Conservation (phyloP, 1,140 invertebrate genomes). For the Apis laboriosa region DNA sequence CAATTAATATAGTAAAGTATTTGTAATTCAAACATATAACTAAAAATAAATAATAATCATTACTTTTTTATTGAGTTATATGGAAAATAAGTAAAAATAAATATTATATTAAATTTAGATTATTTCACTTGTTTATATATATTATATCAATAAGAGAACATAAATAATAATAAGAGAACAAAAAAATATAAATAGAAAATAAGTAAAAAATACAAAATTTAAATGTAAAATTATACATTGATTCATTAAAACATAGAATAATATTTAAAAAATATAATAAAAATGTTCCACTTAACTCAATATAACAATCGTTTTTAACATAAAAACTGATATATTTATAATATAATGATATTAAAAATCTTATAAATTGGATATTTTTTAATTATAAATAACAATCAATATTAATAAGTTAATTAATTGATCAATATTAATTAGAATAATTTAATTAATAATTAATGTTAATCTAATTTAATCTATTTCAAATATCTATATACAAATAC, state of each 20-base stretch:
- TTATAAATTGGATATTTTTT: slow-evolving; percentile 3
- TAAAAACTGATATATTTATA: background rate
- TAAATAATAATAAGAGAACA: background rate
- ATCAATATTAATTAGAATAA: slow-evolving; percentile 18
- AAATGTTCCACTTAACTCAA: background rate
- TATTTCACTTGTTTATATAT: background rate
- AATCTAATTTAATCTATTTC: background rate
- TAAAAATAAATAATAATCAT: background rate
- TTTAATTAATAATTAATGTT: background rate
- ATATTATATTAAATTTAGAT: background rate
- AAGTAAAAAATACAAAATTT: background rate
- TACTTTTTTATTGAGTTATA: background rate
- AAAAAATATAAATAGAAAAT: background rate
- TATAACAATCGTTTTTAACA: background rate
- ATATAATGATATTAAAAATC: slow-evolving; percentile 10
- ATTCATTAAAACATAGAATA: background rate
- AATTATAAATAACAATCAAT: slow-evolving; percentile 1
- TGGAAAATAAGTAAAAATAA: slow-evolving; percentile 4
- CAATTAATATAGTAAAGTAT: background rate
- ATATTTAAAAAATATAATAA: background rate
- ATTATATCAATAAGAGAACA: background rate
- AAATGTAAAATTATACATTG: background rate
- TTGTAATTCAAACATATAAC: background rate
- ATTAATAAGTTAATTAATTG: background rate
- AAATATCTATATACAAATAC: slow-evolving; percentile 2